Conservation (phyloP, 37 sponge, comb jelly and placozoan species). For the Theonella swinhoei region DNA sequence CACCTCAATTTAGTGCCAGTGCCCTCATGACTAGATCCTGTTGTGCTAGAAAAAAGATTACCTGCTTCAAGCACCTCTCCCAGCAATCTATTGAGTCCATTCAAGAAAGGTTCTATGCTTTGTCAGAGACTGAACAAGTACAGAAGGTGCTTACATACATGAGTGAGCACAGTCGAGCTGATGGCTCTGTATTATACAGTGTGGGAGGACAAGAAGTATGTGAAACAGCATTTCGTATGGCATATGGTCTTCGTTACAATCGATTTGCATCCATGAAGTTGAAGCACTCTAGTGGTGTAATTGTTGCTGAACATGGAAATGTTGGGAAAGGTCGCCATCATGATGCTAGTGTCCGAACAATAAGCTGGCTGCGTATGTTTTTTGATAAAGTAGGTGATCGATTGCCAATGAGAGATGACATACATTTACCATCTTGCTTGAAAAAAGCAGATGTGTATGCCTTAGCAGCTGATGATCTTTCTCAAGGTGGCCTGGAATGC, state of each 20-base stretch:
- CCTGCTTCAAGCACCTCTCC: background rate
- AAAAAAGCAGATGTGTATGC: background rate
- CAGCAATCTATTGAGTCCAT: background rate
- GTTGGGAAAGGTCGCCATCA: background rate
- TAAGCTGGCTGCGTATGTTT: background rate
- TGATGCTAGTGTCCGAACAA: background rate
- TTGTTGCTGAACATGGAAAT: background rate
- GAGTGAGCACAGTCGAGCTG: background rate
- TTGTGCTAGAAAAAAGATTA: background rate
- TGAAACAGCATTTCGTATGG: background rate
- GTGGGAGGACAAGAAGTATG: background rate
- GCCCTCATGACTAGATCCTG: background rate
- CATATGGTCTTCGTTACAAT: background rate
- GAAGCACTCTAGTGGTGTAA: background rate
- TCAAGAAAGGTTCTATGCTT: background rate
- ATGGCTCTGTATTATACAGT: background rate
- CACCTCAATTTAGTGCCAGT: background rate
- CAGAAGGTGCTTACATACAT: constrained; percentile 1
- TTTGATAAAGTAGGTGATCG: background rate
- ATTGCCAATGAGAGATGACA: background rate
- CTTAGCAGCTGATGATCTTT: background rate
- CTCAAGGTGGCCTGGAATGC: background rate
- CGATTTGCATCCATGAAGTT: background rate
- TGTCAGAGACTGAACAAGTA: background rate
- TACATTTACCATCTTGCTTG: background rate